phyloP scores from a whole-genome alignment of 64 coral and sea anemone genomes.

The Acropora yongei region DNA sequence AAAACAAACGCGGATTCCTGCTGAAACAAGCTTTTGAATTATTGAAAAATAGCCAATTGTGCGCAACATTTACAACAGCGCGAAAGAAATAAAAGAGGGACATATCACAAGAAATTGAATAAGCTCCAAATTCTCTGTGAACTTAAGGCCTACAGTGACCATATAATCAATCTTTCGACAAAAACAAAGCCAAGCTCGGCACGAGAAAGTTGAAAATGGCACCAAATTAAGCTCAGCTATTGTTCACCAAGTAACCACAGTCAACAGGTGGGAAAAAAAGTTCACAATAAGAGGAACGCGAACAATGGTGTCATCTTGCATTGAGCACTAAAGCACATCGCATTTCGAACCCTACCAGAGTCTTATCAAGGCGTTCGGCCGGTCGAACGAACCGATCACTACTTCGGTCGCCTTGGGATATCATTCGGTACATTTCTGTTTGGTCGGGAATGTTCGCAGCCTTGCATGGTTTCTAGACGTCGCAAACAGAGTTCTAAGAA shows the following conservation, averaged over 20 bases:
- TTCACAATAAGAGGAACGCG: background rate
- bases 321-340: no score
- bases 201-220: no score
- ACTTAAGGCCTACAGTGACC: background rate
- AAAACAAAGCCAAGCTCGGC: background rate
- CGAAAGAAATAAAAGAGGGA: background rate
- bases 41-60: background rate
- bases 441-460: no score
- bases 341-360: no score
- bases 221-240: background rate
- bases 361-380: no score
- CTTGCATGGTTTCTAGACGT: no score
- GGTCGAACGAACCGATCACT: no score
- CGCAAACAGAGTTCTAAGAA: no score
- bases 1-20: conserved; percentile 7
- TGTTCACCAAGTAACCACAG: background rate
- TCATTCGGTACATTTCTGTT: no score
- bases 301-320: background rate
- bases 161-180: background rate
- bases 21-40: conserved; percentile 39
- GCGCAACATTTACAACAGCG: background rate
- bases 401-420: no score
- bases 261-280: conserved; percentile 24
- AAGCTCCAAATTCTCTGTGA: background rate
- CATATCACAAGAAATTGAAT: background rate